phyloP scores from a whole-genome alignment of 2,113 vertebrate species.

The Lagopus leucura region DNA sequence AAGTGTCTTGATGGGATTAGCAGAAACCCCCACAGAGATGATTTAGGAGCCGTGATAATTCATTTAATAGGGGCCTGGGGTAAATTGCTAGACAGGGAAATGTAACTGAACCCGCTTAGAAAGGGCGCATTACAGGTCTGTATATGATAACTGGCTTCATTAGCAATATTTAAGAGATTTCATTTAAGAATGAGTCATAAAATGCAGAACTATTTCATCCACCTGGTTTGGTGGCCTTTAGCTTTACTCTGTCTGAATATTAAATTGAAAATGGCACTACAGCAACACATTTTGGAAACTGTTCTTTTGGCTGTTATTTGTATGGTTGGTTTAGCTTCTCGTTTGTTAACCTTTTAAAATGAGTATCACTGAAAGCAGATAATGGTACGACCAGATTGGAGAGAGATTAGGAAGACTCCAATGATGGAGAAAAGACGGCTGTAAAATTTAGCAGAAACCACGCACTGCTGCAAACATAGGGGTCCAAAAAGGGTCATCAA shows the following conservation, averaged over 20 bases:
- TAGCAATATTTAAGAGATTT: constrained; percentile 88
- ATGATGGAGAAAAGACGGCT: constrained; percentile 44
- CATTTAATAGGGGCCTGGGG: constrained; percentile 86
- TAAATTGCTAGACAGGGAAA: constrained; percentile 85
- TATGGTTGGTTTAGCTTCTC: constrained; percentile 88
- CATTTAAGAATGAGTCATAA: constrained; percentile 83
- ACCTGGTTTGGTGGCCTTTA: constrained; percentile 85
- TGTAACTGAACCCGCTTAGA: constrained; percentile 77
- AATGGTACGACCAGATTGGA: constrained; percentile 66
- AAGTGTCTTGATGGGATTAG: constrained; percentile 89
- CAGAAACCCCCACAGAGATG: constrained; percentile 83
- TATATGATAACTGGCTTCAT: constrained; percentile 80
- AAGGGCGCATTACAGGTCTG: constrained; percentile 77
- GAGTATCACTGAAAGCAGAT: constrained; percentile 75
- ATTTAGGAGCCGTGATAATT: constrained; percentile 88
- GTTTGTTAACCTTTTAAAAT: constrained; percentile 88
- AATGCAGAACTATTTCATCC: constrained; percentile 82
- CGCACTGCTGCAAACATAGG: constrained; percentile 12
- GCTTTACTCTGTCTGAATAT: constrained; percentile 81
- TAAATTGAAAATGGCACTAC: constrained; percentile 81
- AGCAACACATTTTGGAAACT: constrained; percentile 83
- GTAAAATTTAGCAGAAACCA: constrained; percentile 54
- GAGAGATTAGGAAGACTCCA: constrained; percentile 59
- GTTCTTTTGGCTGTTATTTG: constrained; percentile 86
- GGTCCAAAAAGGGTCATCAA: constrained; percentile 19